Percentiles rank a stretch among this genome's conserved stretches.
These are phyloP conservation scores for Magallana angulata DNA, from an alignment of 1,140 invertebrate genomes.

Conservation along the genomic window DNA sequence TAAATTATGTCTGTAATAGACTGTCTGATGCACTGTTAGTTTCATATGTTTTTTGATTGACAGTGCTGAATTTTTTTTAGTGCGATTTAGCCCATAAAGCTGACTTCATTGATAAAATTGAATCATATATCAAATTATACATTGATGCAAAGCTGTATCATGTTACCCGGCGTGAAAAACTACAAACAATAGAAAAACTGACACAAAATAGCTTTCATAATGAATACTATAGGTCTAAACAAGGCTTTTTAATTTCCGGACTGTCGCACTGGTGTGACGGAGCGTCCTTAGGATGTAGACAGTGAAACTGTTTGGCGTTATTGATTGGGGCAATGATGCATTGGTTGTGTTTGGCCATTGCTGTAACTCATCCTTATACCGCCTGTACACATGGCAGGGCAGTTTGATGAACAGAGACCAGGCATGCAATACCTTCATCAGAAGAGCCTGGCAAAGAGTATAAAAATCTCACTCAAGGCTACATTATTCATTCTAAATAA, in stretches of 20 bases:
- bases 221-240: neutral
- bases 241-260: constrained; percentile 1
- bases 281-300: neutral
- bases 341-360: neutral
- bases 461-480: neutral
- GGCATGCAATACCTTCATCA: constrained; percentile 1
- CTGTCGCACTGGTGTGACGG: neutral
- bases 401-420: neutral
- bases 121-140: neutral
- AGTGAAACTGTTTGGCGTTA: neutral
- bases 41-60: too few species aligned
- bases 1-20: too few species aligned
- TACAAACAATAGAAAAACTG: neutral
- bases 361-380: neutral
- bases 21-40: too few species aligned
- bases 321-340: neutral
- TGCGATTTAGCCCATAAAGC: too few species aligned
- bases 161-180: neutral
- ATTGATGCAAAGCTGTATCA: neutral
- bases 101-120: neutral
- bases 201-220: neutral
- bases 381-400: neutral
- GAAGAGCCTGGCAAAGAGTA: neutral
- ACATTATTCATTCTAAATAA: constrained; percentile 1
- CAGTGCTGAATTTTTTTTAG: too few species aligned